A percentile compares a stretch with the other conserved stretches of the same genome.
Evolutionary conservation across 2,797 vertebrate genomes (phyloP).

Genomic region (Coregonus sp.): DNA sequence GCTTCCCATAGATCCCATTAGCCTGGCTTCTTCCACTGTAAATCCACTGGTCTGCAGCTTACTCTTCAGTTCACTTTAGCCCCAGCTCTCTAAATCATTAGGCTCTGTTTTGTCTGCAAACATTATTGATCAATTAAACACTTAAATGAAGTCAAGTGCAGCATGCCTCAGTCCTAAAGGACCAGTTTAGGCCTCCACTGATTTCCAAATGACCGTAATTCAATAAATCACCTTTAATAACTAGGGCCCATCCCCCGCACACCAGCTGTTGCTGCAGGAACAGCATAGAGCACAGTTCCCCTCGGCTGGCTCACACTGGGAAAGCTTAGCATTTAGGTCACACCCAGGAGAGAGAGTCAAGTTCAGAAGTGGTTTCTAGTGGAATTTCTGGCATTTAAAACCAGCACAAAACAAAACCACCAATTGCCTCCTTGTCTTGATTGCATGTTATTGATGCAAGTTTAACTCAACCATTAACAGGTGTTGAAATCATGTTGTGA

Average conservation of each 20-base stretch:
- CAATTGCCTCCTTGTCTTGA: conserved; percentile 24
- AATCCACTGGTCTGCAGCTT: background rate
- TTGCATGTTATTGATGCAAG: conserved; percentile 29
- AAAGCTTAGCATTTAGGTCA: conserved; percentile 42
- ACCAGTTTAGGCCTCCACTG: conserved; percentile 26
- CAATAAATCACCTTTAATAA: conserved; percentile 36
- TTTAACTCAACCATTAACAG: conserved; percentile 22
- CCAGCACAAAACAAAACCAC: conserved; percentile 30
- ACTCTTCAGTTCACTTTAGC: conserved; percentile 2
- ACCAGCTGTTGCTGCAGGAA: conserved; percentile 30
- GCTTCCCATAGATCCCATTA: background rate
- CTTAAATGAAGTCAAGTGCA: conserved; percentile 36
- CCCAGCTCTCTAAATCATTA: conserved; percentile 10
- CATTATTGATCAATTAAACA: conserved; percentile 45
- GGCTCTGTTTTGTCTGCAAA: conserved; percentile 25
- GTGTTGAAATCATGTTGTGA: conserved; percentile 22
- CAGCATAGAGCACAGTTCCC: background rate
- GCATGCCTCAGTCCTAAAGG: conserved; percentile 27
- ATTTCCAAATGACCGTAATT: conserved; percentile 40
- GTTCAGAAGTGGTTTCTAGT: conserved; percentile 32
- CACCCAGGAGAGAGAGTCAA: conserved; percentile 19
- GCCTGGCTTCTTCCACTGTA: background rate
- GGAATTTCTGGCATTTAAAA: conserved; percentile 33
- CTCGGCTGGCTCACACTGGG: conserved; percentile 12
- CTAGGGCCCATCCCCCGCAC: conserved; percentile 10